Evolutionary conservation across 53 echinoderm and acorn worm genomes (phyloP), one percentile per base, ranked within the genome.

Genomic region (Apostichopus leukothele): DNA sequence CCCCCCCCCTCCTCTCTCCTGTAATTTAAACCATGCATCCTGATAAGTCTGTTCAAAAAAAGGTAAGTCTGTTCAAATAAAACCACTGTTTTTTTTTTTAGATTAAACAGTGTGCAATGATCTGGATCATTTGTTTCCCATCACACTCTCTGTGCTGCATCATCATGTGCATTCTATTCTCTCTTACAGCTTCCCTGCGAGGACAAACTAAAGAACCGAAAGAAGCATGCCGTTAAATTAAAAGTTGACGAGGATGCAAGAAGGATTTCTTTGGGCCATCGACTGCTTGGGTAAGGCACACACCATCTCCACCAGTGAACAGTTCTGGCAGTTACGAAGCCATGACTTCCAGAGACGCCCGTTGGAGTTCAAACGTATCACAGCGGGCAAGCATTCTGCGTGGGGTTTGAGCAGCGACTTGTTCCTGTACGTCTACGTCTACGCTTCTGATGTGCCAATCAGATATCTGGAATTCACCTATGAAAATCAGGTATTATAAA

Each of bases 371-470:
- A 98, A 97, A 89, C 86, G 92, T 73, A 93, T 98, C 67, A 85
- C 95, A 1, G 93, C 98, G 8, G 85, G 90, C 75, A 83, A 75
- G 79, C 93, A 94, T 61, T 94, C 89, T 77, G 94, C 94, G 11
- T 98, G 98, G 98, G 95, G 89, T 5, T 73, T 95, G 20, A 94
- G 94, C 11, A 94, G 91, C 59, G 94, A 98, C 73, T 95, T 93
- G 66, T 89, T 92, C 83, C 90, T 96, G 4, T 94, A 95, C 81
- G 88, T 94, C 51, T 95, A 95, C 54, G 92, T 96, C 12, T 91
- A 93, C 78, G 90, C 94, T 21, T 94, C 92, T 23, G 98, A 98
- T 23, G 98, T 98, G 12, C 97, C 95, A 2, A 98, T 98, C 78
- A 89, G 94, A 73, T 92, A 71, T 76, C 90, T 96, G 76, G 98